A percentile compares a stretch with the other conserved stretches of the same genome.
Conservation (phyloP, 2,797 vertebrate species). For the Gorsachius magnificus region DNA sequence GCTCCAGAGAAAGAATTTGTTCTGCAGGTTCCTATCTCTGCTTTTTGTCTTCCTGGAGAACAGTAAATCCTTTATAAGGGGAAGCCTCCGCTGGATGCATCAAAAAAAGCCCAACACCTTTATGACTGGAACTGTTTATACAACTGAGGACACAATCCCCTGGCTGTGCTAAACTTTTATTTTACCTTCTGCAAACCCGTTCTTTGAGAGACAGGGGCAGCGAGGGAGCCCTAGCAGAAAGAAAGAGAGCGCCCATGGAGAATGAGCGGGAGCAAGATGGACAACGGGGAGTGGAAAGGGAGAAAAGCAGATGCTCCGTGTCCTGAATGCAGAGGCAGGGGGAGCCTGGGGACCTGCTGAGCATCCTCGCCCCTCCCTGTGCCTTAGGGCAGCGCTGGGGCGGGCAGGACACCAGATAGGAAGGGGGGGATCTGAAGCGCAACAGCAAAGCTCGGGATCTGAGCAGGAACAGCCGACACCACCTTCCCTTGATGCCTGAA, state of each 20-base stretch:
- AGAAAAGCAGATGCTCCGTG: not conserved
- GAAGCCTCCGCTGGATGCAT: not conserved
- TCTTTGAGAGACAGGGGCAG: not conserved
- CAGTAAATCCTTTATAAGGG: not conserved
- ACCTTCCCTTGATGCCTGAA: not conserved
- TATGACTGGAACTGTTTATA: not conserved
- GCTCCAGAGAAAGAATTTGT: not conserved
- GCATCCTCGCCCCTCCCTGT: not conserved
- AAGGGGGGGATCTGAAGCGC: not conserved
- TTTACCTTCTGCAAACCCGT: not conserved
- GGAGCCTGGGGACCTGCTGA: not conserved
- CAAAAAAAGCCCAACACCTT: not conserved
- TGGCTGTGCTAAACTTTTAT: not conserved
- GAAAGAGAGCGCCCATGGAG: not conserved
- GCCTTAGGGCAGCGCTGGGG: too few species aligned
- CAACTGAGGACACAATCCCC: not conserved
- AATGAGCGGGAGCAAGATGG: not conserved
- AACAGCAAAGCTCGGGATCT: not conserved
- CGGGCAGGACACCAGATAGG: not conserved
- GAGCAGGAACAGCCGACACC: not conserved
- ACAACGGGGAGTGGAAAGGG: too few species aligned
- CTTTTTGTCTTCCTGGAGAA: not conserved
- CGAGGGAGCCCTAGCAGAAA: not conserved
- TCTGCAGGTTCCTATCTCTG: not conserved
- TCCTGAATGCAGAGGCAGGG: not conserved